phyloP scores from a whole-genome alignment of 2,113 vertebrate genomes.

The Apistogramma diplotaenia region DNA sequence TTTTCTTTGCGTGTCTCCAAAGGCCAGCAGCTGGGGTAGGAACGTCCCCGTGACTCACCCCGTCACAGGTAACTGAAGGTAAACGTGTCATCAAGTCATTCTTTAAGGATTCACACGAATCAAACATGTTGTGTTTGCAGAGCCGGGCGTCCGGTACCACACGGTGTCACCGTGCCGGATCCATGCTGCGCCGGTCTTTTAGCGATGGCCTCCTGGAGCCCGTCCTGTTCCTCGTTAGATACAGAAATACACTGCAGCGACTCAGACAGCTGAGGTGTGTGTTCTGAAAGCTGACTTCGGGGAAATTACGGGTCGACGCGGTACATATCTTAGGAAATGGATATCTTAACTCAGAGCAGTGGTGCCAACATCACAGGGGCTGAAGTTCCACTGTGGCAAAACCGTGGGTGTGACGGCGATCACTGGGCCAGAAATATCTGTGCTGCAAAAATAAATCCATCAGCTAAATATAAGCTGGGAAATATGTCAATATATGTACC shows the following conservation, averaged over 20 bases:
- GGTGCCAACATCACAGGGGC: neutral
- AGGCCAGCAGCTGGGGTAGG: conserved; percentile 61
- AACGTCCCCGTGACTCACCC: neutral
- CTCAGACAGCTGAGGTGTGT: conserved; percentile 38
- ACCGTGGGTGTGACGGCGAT: neutral
- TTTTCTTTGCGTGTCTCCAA: conserved; percentile 4
- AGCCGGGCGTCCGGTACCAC: neutral
- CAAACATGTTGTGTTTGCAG: conserved; percentile 36
- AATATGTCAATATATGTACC: neutral
- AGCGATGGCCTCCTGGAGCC: conserved; percentile 14
- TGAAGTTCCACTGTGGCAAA: neutral
- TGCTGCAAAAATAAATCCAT: neutral
- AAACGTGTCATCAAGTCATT: neutral
- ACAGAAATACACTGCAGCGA: conserved; percentile 53
- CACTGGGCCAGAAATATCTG: neutral
- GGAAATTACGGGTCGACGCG: conserved; percentile 1
- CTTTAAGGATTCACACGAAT: neutral
- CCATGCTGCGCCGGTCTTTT: conserved; percentile 17
- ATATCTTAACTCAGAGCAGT: neutral
- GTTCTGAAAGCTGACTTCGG: conserved; percentile 25
- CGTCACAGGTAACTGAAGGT: conserved; percentile 38
- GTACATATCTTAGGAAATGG: neutral
- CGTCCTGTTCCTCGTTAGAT: conserved; percentile 17
- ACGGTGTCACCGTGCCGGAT: neutral
- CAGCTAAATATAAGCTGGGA: neutral